These are phyloP conservation scores for Belonocnema kinseyi DNA, from an alignment of 1,140 invertebrate species.

Conservation along the genomic window DNA sequence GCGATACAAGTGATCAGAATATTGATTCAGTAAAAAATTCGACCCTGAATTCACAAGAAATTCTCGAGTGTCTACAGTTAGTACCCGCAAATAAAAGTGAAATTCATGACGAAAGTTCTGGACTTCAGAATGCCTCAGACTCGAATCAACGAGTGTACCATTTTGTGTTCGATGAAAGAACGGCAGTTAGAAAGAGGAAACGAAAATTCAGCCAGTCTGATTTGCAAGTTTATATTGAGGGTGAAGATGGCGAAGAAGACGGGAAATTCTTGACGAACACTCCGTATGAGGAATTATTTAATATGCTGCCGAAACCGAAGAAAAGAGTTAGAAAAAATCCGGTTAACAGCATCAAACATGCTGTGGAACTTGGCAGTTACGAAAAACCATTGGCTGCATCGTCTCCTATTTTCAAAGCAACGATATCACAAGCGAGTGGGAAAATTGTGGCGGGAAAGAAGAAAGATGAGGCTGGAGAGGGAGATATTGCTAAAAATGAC, in stretches of 20 bases:
- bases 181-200: constrained; percentile 55
- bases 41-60: constrained; percentile 57
- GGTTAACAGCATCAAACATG: constrained; percentile 39
- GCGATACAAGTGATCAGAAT: constrained; percentile 18
- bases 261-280: constrained; percentile 51
- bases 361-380: constrained; percentile 32
- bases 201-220: constrained; percentile 59
- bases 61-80: constrained; percentile 67
- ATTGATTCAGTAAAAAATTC: constrained; percentile 7
- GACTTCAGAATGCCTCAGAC: neutral
- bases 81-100: constrained; percentile 66
- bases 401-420: constrained; percentile 51
- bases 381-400: constrained; percentile 56
- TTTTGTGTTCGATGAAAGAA: constrained; percentile 64
- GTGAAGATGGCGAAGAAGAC: constrained; percentile 46
- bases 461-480: constrained; percentile 27
- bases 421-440: neutral
- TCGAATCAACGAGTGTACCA: constrained; percentile 45
- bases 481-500: constrained; percentile 32
- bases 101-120: constrained; percentile 14
- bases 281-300: constrained; percentile 62
- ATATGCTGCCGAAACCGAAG: constrained; percentile 52
- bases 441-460: constrained; percentile 17
- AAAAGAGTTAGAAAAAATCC: constrained; percentile 50
- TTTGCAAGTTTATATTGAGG: constrained; percentile 51